Percentiles rank a stretch among this genome's conserved stretches.
Evolutionary conservation across 2,113 vertebrate genomes (phyloP).

Genomic region (Sinocyclocheilus grahami): DNA sequence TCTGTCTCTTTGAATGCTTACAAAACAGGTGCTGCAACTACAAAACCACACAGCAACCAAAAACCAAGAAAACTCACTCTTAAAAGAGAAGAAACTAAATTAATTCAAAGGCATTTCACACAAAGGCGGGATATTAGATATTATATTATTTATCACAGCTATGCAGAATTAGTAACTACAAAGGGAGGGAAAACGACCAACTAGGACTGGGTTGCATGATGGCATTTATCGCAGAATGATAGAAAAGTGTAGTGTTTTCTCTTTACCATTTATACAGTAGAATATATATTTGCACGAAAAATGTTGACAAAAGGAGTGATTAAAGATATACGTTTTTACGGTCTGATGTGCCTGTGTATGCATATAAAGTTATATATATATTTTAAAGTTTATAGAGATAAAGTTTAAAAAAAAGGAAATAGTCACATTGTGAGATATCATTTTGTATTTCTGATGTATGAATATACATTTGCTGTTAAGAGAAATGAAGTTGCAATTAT

Average conservation of each 20-base stretch:
- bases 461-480: no score
- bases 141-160: background rate
- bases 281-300: background rate
- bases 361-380: background rate
- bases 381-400: background rate
- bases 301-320: background rate
- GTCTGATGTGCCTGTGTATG: background rate
- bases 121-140: background rate
- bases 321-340: background rate
- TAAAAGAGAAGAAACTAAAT: slow-evolving; percentile 15
- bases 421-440: background rate
- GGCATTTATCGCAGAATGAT: background rate
- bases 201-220: background rate
- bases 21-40: background rate
- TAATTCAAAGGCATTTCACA: slow-evolving; percentile 22
- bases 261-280: background rate
- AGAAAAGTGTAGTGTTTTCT: background rate
- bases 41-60: slow-evolving; percentile 43
- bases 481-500: background rate
- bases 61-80: slow-evolving; percentile 19
- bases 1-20: background rate
- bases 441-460: no score
- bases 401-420: background rate
- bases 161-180: background rate
- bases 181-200: background rate